Evolutionary conservation across 2,797 vertebrate species (phyloP).

Genomic region (Ptychadena robeensis): DNA sequence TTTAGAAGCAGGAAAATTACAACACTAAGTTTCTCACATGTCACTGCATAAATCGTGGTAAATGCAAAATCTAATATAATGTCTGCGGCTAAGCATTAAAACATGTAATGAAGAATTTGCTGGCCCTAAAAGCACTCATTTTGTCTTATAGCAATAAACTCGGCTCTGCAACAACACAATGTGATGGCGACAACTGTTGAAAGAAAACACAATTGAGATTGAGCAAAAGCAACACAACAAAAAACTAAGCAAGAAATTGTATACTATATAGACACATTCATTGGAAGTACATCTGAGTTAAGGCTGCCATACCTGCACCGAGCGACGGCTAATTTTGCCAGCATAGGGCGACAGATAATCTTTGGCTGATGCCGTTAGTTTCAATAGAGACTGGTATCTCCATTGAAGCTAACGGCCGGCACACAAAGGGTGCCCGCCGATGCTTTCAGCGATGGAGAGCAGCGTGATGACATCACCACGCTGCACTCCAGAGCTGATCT

Average conservation of each 20-base stretch:
- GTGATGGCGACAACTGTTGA: neutral
- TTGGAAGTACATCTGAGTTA: neutral
- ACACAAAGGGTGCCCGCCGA: too few relatives aligned
- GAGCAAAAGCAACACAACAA: neutral
- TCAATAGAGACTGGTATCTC: too few relatives aligned
- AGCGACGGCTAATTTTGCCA: too few relatives aligned
- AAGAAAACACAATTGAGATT: neutral
- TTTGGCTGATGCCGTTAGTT: too few relatives aligned
- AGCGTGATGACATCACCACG: too few relatives aligned
- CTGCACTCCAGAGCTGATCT: too few relatives aligned
- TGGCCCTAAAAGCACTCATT: slow-evolving; percentile 86
- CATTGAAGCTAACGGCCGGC: too few relatives aligned
- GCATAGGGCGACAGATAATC: too few relatives aligned
- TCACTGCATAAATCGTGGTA: slow-evolving; percentile 80
- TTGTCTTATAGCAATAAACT: slow-evolving; percentile 79
- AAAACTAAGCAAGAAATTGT: neutral
- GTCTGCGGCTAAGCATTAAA: slow-evolving; percentile 72
- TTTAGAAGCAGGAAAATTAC: slow-evolving; percentile 78
- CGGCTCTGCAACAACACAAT: neutral
- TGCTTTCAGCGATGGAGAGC: too few relatives aligned
- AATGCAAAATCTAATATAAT: slow-evolving; percentile 79
- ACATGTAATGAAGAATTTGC: slow-evolving; percentile 78
- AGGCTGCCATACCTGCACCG: too few relatives aligned
- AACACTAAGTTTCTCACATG: slow-evolving; percentile 77
- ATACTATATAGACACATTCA: neutral